Evolutionary conservation across 2,888 invertebrate genomes (phyloP).

Genomic region (Pristionchus mayeri): DNA sequence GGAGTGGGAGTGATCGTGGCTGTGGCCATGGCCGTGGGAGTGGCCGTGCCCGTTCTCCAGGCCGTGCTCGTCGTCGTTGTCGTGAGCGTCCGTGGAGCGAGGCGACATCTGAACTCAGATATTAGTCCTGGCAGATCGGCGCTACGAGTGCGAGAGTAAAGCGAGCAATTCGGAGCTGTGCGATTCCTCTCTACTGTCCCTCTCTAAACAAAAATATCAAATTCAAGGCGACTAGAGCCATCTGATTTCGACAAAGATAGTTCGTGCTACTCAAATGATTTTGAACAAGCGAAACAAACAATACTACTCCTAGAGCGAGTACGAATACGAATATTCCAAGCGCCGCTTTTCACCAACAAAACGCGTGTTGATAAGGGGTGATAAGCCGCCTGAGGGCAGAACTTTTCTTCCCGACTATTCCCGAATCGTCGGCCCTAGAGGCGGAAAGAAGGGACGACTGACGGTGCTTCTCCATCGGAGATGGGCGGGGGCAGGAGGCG

Average conservation of each 20-base stretch:
- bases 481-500: background rate
- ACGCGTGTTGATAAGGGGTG: background rate
- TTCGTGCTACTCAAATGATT: too few species aligned
- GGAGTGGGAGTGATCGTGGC: constrained; percentile 30
- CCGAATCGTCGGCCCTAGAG: background rate
- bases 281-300: too few species aligned
- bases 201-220: too few species aligned
- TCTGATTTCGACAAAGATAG: too few species aligned
- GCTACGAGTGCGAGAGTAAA: too few species aligned
- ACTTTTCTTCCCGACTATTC: background rate
- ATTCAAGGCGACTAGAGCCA: too few species aligned
- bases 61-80: constrained; percentile 22
- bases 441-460: background rate
- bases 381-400: constrained; percentile 23
- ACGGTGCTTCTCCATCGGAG: constrained; percentile 14
- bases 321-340: background rate
- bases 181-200: too few species aligned
- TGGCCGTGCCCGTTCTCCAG: constrained; percentile 41
- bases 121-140: too few species aligned
- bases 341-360: background rate
- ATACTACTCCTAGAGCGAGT: too few species aligned
- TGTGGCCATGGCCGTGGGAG: background rate
- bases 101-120: constrained; percentile 7
- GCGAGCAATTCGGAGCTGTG: too few species aligned
- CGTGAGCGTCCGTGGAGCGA: constrained; percentile 15